Percentiles rank a stretch among this genome's conserved stretches.
These are phyloP conservation scores for Lepus townsendii DNA, from an alignment of 2,797 vertebrate genomes.

Conservation along the genomic window DNA sequence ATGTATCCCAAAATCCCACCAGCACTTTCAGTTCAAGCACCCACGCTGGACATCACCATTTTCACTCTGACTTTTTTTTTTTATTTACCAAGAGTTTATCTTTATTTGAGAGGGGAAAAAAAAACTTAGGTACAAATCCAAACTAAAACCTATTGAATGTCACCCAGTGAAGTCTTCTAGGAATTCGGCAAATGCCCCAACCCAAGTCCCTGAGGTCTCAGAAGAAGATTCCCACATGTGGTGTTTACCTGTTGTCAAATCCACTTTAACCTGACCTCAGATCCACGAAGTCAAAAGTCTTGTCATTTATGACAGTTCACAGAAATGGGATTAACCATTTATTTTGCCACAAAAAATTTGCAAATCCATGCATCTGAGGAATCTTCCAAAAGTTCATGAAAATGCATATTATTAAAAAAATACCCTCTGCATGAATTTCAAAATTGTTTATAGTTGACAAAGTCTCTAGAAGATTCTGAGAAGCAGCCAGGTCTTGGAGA, in stretches of 20 bases:
- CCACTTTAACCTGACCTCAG: background rate
- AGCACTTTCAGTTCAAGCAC: background rate
- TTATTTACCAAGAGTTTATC: background rate
- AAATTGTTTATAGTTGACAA: background rate
- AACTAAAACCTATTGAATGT: background rate
- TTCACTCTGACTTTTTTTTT: background rate
- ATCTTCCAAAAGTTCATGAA: too few species aligned
- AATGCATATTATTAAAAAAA: too few species aligned
- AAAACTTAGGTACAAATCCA: slow-evolving; percentile 6
- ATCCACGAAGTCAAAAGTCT: background rate
- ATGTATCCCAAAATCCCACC: background rate
- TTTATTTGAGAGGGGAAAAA: background rate
- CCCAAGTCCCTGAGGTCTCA: background rate
- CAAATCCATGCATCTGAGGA: too few species aligned
- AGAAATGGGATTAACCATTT: too few species aligned
- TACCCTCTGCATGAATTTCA: too few species aligned
- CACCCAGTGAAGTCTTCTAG: background rate
- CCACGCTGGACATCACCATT: background rate
- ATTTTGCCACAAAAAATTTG: too few species aligned
- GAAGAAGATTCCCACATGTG: background rate
- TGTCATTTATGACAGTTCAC: background rate
- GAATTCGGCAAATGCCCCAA: background rate
- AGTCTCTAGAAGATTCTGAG: background rate
- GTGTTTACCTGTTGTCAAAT: background rate
- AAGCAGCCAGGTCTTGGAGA: background rate